Evolutionary conservation across 2,113 vertebrate species (phyloP).

Genomic region (Pheucticus melanocephalus): DNA sequence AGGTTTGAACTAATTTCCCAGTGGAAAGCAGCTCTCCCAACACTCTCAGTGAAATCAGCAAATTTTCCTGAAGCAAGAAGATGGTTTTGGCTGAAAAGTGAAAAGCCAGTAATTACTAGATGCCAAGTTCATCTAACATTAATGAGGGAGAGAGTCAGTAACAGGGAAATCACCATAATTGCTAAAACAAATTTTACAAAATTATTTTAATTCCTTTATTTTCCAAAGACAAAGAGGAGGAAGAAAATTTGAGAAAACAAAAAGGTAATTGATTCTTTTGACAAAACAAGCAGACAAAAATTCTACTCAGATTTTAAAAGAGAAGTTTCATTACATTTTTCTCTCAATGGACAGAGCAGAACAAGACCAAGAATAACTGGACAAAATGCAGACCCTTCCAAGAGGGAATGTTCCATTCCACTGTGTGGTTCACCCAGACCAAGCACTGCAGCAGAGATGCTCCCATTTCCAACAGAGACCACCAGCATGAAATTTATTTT

Average conservation of each 20-base stretch:
- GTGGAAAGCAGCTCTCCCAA: not conserved
- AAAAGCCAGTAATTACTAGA: conserved; percentile 30
- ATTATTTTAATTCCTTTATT: not conserved
- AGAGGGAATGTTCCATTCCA: not conserved
- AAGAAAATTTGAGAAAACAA: not conserved
- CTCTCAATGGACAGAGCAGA: not conserved
- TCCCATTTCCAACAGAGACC: not conserved
- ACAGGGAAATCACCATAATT: conserved; percentile 5
- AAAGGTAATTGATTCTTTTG: not conserved
- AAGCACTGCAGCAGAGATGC: not conserved
- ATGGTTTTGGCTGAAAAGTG: conserved; percentile 2
- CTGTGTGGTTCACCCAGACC: not conserved
- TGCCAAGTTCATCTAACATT: conserved; percentile 37
- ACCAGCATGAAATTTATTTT: not conserved
- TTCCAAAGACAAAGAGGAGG: not conserved
- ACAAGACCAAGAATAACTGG: not conserved
- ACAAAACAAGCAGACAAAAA: not conserved
- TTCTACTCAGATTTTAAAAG: not conserved
- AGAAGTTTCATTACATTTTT: not conserved
- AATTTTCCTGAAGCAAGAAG: not conserved
- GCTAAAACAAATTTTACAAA: not conserved
- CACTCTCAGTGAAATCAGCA: not conserved
- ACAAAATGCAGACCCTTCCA: not conserved
- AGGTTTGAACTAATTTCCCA: not conserved
- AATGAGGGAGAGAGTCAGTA: not conserved